Evolutionary conservation across 35 echinoderm and acorn worm species (phyloP), one percentile per base, ranked within the genome.

Genomic region (Antedon bifida): DNA sequence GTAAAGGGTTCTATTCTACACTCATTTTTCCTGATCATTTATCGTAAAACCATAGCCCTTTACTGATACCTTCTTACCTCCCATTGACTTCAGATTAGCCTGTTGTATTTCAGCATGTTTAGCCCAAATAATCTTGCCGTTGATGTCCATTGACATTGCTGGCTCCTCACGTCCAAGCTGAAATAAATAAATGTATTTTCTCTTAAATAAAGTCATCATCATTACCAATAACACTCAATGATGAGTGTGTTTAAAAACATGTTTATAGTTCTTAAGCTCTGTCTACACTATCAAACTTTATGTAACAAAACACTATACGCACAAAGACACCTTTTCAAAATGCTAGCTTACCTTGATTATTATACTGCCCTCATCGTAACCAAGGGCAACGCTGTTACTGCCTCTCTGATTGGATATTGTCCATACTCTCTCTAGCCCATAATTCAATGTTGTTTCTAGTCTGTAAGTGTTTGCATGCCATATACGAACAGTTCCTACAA

Each of bases 391-490:
- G 64, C 83, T 99, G 95, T 99, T 99, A 34, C 84, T 87, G n/a
- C 95, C 95, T 75, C 89, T 92, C 83, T 90, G 86, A 39, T 87
- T 85, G 11, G 95, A 89, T 28, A 99, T 77, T 5, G 90, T 80
- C 95, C 95, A 99, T 0, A 99, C 95, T 76, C 95, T 90, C 86
- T 93, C 95, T 33, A 99, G 78, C 13, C 95, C 95, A 78, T 99
- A 99, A 34, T 99, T 99, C 29, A 99, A 89, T 21, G 95, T 99
- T 21, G 95, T 99, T 74, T 99, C 95, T 33, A 99, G 86, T 45
- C 95, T 83, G 88, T 99, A 99, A 14, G 95, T 99, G 83, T 99
- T 99, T 3, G 95, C 95, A 90, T 99, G 95, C 95, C 95, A 99
- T 78, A 99, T 92, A 76, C 90, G 77, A 3, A 93, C 95, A 45